Base-by-base conservation (phyloP, 2,113 vertebrate genomes). In the Laticauda colubrina region DNA sequence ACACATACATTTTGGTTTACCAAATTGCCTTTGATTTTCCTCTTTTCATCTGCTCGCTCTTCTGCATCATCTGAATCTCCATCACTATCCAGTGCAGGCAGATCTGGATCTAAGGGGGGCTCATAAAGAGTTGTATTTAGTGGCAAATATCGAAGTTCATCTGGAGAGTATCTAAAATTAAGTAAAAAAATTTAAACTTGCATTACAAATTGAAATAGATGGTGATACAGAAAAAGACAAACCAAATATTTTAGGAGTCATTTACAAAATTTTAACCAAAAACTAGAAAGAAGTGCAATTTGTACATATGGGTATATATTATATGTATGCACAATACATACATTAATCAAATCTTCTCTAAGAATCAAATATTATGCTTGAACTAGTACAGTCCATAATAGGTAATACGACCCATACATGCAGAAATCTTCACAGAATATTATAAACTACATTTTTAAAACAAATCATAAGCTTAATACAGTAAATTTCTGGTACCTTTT, bases 121-220 rank as follows among this genome's bases (percentile, higher is more conserved):
- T 99, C 99, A 8, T 98, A 99, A 87, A 99, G 98, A 51, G 99
- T 99, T 3, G 99, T 99, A 96, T 99, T 99, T 92, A 99, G 85
- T 0, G 99, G 99, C 95, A 99, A 94, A 95, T 99, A 99, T 29
- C 99, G 99, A 92, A 99, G 98, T 88, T 99, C 99, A 93, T 99
- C 99, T 45, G 99, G 98, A 43, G 98, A 99, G 94, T 99, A 99
- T 95, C 99, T 99, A 53, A 54, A 57, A 26, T 69, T 43, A 85
- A 95, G n/a, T 4, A 48, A 90, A 0, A 2, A 8, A 15, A 57
- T 1, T 90, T 81, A 91, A 26, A 87, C 12, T 29, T 4, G 4
- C 51, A 90, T n/a, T 57, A 88, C 3, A 59, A 53, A 87, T 92
- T 88, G 45, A 61, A 12, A 85, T 24, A 34, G 51, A 20, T 26